Evolutionary conservation across 2,797 vertebrate species (phyloP).

Genomic region (Rhinophrynus dorsalis): DNA sequence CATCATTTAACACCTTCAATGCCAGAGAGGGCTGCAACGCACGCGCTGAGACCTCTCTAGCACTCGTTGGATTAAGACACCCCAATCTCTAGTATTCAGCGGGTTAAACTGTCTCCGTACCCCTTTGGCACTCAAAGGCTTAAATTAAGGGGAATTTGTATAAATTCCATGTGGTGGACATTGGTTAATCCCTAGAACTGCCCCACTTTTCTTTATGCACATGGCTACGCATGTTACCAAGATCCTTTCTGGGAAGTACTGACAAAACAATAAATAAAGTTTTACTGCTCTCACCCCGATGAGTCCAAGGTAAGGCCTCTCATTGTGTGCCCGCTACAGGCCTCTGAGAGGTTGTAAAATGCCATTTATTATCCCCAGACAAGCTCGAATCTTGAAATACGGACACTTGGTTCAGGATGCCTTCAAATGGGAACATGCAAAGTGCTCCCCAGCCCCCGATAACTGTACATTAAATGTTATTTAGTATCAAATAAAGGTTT

Average conservation of each 20-base stretch:
- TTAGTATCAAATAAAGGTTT: conserved; percentile 3
- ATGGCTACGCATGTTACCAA: no score
- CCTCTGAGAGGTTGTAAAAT: conserved; percentile 41
- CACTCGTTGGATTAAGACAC: no score
- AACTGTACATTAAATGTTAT: background rate
- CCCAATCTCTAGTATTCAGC: no score
- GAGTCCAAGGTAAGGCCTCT: conserved; percentile 34
- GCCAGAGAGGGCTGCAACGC: no score
- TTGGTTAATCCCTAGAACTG: no score
- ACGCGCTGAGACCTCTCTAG: no score
- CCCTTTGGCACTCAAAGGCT: no score
- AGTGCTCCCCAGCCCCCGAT: background rate
- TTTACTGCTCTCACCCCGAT: conserved; percentile 46
- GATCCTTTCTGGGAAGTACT: background rate
- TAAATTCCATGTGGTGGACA: no score
- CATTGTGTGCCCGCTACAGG: conserved; percentile 14
- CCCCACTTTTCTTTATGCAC: no score
- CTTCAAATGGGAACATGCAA: accelerated
- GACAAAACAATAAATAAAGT: background rate
- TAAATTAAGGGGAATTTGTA: no score
- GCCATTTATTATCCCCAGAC: conserved; percentile 43
- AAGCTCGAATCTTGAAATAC: background rate
- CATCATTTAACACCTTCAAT: no score
- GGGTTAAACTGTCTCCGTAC: no score
- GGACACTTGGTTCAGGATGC: accelerated